These are phyloP conservation scores for Melitaea cinxia DNA, from an alignment of 1,140 invertebrate genomes.

Conservation along the genomic window DNA sequence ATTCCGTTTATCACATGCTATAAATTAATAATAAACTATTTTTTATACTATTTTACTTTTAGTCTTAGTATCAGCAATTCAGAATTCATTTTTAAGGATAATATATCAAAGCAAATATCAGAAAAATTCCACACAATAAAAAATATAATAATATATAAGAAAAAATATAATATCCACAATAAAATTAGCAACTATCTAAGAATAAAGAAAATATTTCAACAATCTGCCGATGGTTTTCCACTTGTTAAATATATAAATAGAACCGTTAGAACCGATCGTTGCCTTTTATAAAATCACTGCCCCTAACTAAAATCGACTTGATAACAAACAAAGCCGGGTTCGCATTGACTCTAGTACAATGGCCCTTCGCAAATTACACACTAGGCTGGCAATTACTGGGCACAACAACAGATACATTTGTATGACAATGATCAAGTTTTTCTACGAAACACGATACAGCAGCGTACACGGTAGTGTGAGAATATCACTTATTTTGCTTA, in stretches of 20 bases:
- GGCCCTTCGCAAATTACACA: slow-evolving; percentile 68
- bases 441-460: slow-evolving; percentile 61
- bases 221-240: background rate
- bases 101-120: too few relatives aligned
- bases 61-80: too few relatives aligned
- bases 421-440: slow-evolving; percentile 72
- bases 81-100: too few relatives aligned
- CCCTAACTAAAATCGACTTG: slow-evolving; percentile 25
- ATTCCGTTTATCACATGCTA: too few relatives aligned
- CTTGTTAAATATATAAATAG: background rate
- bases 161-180: background rate
- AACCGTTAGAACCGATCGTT: slow-evolving; percentile 16
- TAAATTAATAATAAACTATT: too few relatives aligned
- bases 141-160: background rate
- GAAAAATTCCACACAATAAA: too few relatives aligned
- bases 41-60: too few relatives aligned
- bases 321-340: slow-evolving; percentile 41
- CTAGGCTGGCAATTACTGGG: slow-evolving; percentile 63
- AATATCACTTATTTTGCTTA: slow-evolving; percentile 13
- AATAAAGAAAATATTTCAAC: background rate
- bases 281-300: slow-evolving; percentile 24
- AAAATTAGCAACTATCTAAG: too few relatives aligned
- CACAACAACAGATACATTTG: slow-evolving; percentile 76
- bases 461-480: slow-evolving; percentile 18
- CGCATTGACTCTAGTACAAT: slow-evolving; percentile 59